phyloP scores from a whole-genome alignment of 2,797 vertebrate species.

The Lepilemur septentrionalis region DNA sequence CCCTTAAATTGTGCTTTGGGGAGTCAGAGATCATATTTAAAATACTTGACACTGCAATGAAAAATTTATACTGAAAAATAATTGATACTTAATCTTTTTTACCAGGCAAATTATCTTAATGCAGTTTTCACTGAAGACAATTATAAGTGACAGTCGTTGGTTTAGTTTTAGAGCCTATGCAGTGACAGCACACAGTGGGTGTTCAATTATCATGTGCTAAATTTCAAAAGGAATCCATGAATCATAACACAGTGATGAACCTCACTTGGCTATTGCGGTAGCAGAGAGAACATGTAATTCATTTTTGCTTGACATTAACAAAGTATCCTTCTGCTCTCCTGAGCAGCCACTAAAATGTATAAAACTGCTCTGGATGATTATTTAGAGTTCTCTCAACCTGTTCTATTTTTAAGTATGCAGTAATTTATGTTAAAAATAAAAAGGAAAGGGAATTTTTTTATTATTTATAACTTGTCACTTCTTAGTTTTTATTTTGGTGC shows the following conservation, averaged over 20 bases:
- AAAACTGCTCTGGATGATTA: slow-evolving; percentile 40
- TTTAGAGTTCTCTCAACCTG: slow-evolving; percentile 27
- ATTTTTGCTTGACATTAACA: slow-evolving; percentile 31
- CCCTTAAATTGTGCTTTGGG: background rate
- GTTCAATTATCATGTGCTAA: slow-evolving; percentile 40
- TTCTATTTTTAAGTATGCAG: background rate
- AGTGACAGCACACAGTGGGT: slow-evolving; percentile 53
- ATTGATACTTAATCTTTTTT: slow-evolving; percentile 57
- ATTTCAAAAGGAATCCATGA: slow-evolving; percentile 37
- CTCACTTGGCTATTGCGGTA: background rate
- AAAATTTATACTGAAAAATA: slow-evolving; percentile 46
- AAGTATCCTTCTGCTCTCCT: slow-evolving; percentile 22
- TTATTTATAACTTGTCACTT: background rate
- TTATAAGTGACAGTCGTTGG: background rate
- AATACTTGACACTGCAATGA: slow-evolving; percentile 24
- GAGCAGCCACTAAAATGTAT: background rate
- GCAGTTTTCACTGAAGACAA: slow-evolving; percentile 5
- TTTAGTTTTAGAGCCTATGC: background rate
- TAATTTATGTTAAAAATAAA: background rate
- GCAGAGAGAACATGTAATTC: background rate
- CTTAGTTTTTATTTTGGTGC: background rate
- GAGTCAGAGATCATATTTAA: slow-evolving; percentile 29
- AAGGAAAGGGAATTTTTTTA: background rate
- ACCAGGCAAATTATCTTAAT: slow-evolving; percentile 34
- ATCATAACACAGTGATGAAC: background rate